Evolutionary conservation across 2,113 vertebrate genomes (phyloP).

Genomic region (Proteles cristata): DNA sequence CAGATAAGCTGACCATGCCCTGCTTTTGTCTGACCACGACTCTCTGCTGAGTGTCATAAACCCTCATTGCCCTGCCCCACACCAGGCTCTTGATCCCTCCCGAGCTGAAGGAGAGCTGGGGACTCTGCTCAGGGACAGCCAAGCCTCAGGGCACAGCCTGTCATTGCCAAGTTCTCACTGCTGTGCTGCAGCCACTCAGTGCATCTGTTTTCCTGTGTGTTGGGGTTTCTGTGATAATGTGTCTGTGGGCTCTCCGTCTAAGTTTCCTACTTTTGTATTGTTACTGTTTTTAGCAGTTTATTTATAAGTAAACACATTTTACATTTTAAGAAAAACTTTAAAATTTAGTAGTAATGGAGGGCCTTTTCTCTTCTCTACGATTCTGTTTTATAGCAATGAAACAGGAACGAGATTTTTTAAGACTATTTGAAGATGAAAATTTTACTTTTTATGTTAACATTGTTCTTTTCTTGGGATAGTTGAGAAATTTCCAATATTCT

Average conservation of each 20-base stretch:
- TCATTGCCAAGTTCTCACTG: not conserved
- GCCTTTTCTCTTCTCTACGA: not conserved
- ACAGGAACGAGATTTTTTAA: conserved; percentile 22
- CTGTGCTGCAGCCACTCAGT: too few relatives aligned
- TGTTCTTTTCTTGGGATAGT: not conserved
- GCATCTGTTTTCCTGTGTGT: not conserved
- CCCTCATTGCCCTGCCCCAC: not conserved
- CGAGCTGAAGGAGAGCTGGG: not conserved
- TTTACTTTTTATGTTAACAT: conserved; percentile 35
- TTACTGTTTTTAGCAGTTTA: conserved; percentile 14
- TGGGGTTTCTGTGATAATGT: not conserved
- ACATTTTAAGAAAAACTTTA: conserved; percentile 19
- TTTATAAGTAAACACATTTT: not conserved
- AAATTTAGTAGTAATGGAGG: not conserved
- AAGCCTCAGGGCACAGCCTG: not conserved
- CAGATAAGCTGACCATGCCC: not conserved
- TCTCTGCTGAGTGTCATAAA: not conserved
- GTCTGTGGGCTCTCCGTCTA: not conserved
- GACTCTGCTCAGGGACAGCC: not conserved
- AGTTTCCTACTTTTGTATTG: not conserved
- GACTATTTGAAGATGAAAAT: not conserved
- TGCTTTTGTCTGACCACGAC: not conserved
- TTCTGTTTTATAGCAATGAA: conserved; percentile 45
- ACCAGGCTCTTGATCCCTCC: not conserved
- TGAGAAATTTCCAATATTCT: conserved; percentile 30